Evolutionary conservation across 2,888 invertebrate species (phyloP), one percentile per base, ranked within the genome.

Genomic region (Dendrolimus houi): DNA sequence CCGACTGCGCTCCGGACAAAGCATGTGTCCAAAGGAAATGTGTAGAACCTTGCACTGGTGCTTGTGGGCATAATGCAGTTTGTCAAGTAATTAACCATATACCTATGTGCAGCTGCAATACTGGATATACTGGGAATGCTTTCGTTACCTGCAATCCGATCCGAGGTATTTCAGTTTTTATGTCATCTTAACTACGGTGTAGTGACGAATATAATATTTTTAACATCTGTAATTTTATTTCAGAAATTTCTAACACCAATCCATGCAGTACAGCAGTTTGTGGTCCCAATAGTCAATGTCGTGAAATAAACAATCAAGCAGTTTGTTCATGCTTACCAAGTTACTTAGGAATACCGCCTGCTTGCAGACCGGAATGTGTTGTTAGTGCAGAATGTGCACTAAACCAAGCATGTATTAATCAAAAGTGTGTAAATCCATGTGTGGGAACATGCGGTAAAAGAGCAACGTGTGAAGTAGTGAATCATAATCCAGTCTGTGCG

Each of bases 1-100:
- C 93, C 1, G 96, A 96, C 64, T 96, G 96, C 75, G 84, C 93
- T 0, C 80, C 91, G 60, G 87, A 92, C 66, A 93, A 91, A 69
- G 94, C 96, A 56, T 97, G 97, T 74, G 88, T 95, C 52, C 92
- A 93, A 74, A 93, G 93, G 71, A 95, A 95, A 84, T 96, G 96
- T 76, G 78, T 91, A 8, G 94, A 96, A 76, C 96, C 96, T 8
- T 96, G 96, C 68, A 87, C 92, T 52, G 93, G 93, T 59, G 94
- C 94, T 13, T 94, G 96, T 81, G 96, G 95, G 47, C 87, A 91
- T 71, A 91, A 88, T 70, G 92, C 93, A 52, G 64, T 88, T 59
- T 93, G 93, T 66, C 88, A 87, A 70, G 93, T 94, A 2, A 83
- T 93, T 7, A 94, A 94, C 70, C 94, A 95, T 66, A 92, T 94